phyloP scores from a whole-genome alignment of 2,888 invertebrate species.

The Tetheella fluctuosa region DNA sequence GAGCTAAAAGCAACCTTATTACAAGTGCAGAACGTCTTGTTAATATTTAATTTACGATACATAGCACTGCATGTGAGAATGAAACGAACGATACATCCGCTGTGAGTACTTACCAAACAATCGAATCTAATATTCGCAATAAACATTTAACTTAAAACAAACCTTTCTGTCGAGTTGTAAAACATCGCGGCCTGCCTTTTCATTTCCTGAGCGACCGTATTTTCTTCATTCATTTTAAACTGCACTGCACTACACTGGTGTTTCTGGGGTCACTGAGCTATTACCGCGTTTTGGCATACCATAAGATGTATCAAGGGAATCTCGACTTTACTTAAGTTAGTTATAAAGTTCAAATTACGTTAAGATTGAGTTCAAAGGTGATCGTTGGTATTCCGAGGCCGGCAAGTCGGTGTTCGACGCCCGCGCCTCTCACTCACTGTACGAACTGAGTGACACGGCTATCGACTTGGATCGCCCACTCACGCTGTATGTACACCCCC shows the following conservation, averaged over 20 bases:
- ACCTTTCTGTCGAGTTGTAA: constrained; percentile 79
- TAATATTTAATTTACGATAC: constrained; percentile 19
- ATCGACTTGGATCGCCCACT: constrained; percentile 54
- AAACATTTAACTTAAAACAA: constrained; percentile 40
- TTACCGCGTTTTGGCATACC: constrained; percentile 34
- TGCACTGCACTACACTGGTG: constrained; percentile 37
- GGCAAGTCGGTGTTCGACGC: constrained; percentile 69
- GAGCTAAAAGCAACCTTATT: neutral
- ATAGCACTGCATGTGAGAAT: constrained; percentile 7
- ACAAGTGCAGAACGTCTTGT: neutral
- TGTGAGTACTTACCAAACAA: constrained; percentile 34
- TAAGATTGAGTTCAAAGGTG: constrained; percentile 42
- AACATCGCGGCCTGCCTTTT: constrained; percentile 79
- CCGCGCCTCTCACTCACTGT: constrained; percentile 69
- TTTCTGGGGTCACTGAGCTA: constrained; percentile 41
- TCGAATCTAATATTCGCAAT: constrained; percentile 28
- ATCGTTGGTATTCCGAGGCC: constrained; percentile 46
- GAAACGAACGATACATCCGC: constrained; percentile 35
- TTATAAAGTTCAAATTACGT: constrained; percentile 34
- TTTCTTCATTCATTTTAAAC: constrained; percentile 72
- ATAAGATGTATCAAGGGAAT: constrained; percentile 22
- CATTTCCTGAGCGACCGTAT: constrained; percentile 69
- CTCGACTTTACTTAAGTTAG: constrained; percentile 23
- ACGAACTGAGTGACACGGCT: constrained; percentile 38
- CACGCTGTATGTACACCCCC: constrained; percentile 65